Conservation (phyloP, 1,140 invertebrate species). For the Marisa cornuarietis region DNA sequence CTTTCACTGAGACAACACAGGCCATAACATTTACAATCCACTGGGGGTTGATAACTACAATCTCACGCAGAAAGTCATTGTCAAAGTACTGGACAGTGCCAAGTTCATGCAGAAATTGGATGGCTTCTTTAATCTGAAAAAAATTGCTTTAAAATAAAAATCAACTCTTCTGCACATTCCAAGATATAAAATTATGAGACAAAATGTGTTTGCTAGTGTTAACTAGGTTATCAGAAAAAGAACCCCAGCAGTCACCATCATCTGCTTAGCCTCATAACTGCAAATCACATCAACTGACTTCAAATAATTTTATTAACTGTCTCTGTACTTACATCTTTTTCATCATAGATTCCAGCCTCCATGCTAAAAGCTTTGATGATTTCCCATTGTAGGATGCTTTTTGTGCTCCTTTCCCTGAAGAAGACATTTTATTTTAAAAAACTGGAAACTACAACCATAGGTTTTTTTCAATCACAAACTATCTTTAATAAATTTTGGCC, state of each 20-base stretch:
- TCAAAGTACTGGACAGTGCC: slow-evolving; percentile 65
- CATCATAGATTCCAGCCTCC: slow-evolving; percentile 58
- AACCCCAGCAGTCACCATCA: too few relatives aligned
- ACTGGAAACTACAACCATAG: slow-evolving; percentile 7
- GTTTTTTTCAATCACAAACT: not conserved
- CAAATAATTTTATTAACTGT: not conserved
- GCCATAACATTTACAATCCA: slow-evolving; percentile 66
- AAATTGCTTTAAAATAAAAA: not conserved
- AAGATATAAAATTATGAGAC: too few relatives aligned
- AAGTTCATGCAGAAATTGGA: slow-evolving; percentile 62
- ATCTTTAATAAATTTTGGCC: too few relatives aligned
- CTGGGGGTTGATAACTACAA: slow-evolving; percentile 64
- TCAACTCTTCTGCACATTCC: too few relatives aligned
- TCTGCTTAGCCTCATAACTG: too few relatives aligned
- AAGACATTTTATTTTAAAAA: not conserved
- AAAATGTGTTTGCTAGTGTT: too few relatives aligned
- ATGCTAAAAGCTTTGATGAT: slow-evolving; percentile 48
- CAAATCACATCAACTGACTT: not conserved
- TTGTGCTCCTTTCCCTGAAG: slow-evolving; percentile 42
- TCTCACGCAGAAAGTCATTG: slow-evolving; percentile 58
- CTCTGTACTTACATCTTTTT: slow-evolving; percentile 52
- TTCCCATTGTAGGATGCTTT: slow-evolving; percentile 51
- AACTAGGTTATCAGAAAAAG: too few relatives aligned
- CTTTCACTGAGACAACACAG: slow-evolving; percentile 63
- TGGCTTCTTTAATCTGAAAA: slow-evolving; percentile 51